Evolutionary conservation across 2,113 vertebrate genomes (phyloP).

Genomic region (Myotis brandtii): DNA sequence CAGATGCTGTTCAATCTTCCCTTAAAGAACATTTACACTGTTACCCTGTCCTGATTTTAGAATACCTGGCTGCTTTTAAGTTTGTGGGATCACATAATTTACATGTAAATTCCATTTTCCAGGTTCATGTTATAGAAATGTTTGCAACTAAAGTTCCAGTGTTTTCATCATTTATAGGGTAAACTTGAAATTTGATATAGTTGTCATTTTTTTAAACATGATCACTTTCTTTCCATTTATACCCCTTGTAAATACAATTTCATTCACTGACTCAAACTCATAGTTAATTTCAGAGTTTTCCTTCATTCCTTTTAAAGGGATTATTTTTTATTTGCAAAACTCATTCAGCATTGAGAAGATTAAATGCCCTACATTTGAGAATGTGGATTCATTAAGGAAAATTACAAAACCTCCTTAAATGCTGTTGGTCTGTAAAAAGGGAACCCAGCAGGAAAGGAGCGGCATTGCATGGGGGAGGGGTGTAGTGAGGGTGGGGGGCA

Average conservation of each 20-base stretch:
- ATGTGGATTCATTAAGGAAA: slow-evolving; percentile 69
- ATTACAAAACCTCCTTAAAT: slow-evolving; percentile 73
- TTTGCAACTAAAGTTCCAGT: slow-evolving; percentile 22
- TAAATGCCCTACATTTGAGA: slow-evolving; percentile 80
- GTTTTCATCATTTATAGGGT: slow-evolving; percentile 14
- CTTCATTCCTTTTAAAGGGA: slow-evolving; percentile 33
- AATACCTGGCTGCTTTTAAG: not conserved
- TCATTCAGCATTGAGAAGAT: slow-evolving; percentile 61
- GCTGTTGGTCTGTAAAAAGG: slow-evolving; percentile 81
- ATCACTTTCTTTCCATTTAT: slow-evolving; percentile 43
- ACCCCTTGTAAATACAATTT: slow-evolving; percentile 31
- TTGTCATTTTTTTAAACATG: not conserved
- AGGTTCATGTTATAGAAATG: slow-evolving; percentile 2
- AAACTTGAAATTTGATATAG: slow-evolving; percentile 35
- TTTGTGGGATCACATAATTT: not conserved
- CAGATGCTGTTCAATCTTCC: slow-evolving; percentile 21
- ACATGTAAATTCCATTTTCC: slow-evolving; percentile 46
- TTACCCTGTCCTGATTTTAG: slow-evolving; percentile 61
- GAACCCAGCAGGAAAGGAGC: slow-evolving; percentile 85
- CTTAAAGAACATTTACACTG: not conserved
- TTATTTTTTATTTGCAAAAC: slow-evolving; percentile 49
- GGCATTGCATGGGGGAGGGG: slow-evolving; percentile 74
- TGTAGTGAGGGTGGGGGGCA: not conserved
- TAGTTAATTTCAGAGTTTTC: slow-evolving; percentile 66
- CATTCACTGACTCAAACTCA: slow-evolving; percentile 30